Base-by-base conservation (phyloP, 2,113 vertebrate genomes). In the Misgurnus mizolepis region DNA sequence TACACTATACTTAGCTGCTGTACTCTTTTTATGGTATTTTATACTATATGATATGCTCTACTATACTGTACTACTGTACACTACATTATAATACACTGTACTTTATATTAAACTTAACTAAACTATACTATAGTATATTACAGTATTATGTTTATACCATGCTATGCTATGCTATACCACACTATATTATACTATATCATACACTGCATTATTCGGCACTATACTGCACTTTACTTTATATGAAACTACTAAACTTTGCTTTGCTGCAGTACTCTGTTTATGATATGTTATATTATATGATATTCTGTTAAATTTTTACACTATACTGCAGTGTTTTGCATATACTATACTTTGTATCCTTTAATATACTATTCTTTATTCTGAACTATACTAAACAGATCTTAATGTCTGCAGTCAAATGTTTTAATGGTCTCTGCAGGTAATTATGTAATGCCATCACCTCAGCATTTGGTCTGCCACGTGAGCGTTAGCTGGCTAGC, bases 391-490 rank as follows among this genome's bases (percentile, higher is more conserved):
- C 53, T 56, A 56, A 17, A 15, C 2, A 4, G 17, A 2, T 6
- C 15, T 6, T 56, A 17, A 56, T 6, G 15, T 56, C 17, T 50
- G 10, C 49, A 10, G 2, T 5, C 14, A 34, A 34, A 34, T 34
- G 27, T 60, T 58, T 12, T 7, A 12, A 45, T 73, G 34, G 72
- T 47, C n/a, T 61, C 10, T 61, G 58, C 14, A 47, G 41, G 7
- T 62, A n/a, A 62, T 73, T 73, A 75, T 62, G 58, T 49, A 75
- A 75, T 49, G 40, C n/a, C 41, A 27, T 75, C 41, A 62, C 58
- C 58, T 75, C 55, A 43, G n/a, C 17, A 41, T 58, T 75, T 1
- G 7, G 72, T 14, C 27, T 43, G 40, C 72, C 72, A 75, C 58
- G 41, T 75, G 72, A 75, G 56, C 18, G n/a, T 58, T 47, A 41